phyloP scores from a whole-genome alignment of 1,140 invertebrate genomes.

The Anthonomus grandis region DNA sequence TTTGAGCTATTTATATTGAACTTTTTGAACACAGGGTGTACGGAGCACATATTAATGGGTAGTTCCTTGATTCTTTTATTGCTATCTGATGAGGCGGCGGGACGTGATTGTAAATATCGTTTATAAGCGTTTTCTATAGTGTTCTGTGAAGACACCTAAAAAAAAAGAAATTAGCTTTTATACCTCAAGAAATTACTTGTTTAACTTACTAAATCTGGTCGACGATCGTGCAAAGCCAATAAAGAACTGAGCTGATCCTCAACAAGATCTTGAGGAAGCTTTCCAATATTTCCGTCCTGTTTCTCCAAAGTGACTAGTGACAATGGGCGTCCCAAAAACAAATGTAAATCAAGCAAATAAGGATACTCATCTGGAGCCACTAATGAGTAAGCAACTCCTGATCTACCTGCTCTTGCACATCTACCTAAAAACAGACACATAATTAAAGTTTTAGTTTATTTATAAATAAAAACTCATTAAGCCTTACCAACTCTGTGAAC shows the following conservation, averaged over 20 bases:
- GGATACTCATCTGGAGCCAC: slow-evolving; percentile 86
- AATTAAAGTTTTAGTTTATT: not conserved
- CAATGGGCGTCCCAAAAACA: slow-evolving; percentile 84
- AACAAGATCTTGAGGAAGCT: slow-evolving; percentile 75
- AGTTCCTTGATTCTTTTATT: slow-evolving; percentile 78
- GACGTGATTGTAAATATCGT: slow-evolving; percentile 84
- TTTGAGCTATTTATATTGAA: slow-evolving; percentile 13
- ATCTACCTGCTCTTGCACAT: slow-evolving; percentile 91
- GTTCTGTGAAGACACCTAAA: not conserved
- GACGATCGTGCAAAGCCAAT: slow-evolving; percentile 67
- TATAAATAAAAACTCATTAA: not conserved
- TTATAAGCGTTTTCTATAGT: slow-evolving; percentile 81
- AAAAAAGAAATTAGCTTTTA: not conserved
- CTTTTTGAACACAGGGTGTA: slow-evolving; percentile 59
- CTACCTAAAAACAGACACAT: slow-evolving; percentile 73
- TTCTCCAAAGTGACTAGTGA: slow-evolving; percentile 43
- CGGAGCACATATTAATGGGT: slow-evolving; percentile 51
- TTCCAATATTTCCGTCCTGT: slow-evolving; percentile 62
- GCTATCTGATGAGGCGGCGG: slow-evolving; percentile 83
- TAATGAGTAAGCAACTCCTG: slow-evolving; percentile 86
- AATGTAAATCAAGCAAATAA: slow-evolving; percentile 88
- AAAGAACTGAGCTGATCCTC: slow-evolving; percentile 82
- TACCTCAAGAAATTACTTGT: not conserved
- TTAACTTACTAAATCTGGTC: slow-evolving; percentile 70
- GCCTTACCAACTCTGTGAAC: slow-evolving; percentile 91